phyloP scores from a whole-genome alignment of 2,888 invertebrate genomes.

The Mythimna albipuncta region DNA sequence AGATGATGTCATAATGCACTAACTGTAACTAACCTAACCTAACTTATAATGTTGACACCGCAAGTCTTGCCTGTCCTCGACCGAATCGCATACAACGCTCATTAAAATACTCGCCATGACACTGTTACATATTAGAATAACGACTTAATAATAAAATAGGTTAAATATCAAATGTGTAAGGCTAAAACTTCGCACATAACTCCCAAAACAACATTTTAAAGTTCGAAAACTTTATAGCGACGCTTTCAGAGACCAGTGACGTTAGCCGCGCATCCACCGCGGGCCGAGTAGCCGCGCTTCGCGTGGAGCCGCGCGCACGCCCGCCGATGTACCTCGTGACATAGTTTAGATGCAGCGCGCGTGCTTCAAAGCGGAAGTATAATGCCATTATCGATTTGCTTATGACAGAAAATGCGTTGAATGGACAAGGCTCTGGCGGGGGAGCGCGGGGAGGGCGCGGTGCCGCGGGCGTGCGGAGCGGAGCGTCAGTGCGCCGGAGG shows the following conservation, averaged over 20 bases:
- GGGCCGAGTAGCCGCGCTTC: constrained; percentile 28
- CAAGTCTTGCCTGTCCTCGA: constrained; percentile 15
- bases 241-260: constrained; percentile 50
- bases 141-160: constrained; percentile 1
- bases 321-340: constrained; percentile 75
- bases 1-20: constrained; percentile 64
- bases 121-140: constrained; percentile 37
- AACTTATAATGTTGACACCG: constrained; percentile 59
- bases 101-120: constrained; percentile 38
- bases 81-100: constrained; percentile 15
- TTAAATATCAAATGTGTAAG: constrained; percentile 14
- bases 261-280: constrained; percentile 42
- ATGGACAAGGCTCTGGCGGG: constrained; percentile 81
- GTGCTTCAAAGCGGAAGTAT: constrained; percentile 88
- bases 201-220: constrained; percentile 54
- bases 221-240: constrained; percentile 55
- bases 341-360: constrained; percentile 86
- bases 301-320: constrained; percentile 26
- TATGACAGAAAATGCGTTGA: constrained; percentile 90
- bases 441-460: constrained; percentile 64
- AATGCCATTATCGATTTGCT: constrained; percentile 90
- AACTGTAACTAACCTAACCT: constrained; percentile 66
- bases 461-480: constrained; percentile 63
- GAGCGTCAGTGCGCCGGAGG: constrained; percentile 83
- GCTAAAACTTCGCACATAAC: constrained; percentile 18